Percentiles rank a stretch among this genome's conserved stretches.
Conservation (phyloP, 92 coral and sea anemone species). For the Umimayanthus chanpuru region DNA sequence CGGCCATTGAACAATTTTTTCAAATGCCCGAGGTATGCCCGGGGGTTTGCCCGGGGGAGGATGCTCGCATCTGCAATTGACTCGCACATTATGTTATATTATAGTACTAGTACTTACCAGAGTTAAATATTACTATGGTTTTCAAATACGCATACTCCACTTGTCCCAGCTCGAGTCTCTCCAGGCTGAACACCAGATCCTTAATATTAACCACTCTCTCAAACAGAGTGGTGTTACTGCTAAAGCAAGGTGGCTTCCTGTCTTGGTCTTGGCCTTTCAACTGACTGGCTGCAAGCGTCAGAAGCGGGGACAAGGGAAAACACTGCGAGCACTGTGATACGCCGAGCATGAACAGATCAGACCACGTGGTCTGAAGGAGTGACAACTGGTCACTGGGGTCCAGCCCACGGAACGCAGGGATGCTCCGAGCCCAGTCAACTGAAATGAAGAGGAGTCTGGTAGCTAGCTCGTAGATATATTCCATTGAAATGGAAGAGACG, state of each 20-base stretch:
- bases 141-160: constrained; percentile 92
- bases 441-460: constrained; percentile 95
- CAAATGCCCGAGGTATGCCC: too few species aligned
- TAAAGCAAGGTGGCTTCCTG: constrained; percentile 18
- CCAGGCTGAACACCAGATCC: constrained; percentile 90
- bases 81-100: too few species aligned
- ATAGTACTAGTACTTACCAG: constrained; percentile 66
- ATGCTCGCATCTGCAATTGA: too few species aligned
- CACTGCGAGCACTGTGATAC: constrained; percentile 87
- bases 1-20: too few species aligned
- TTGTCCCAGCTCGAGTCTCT: constrained; percentile 72
- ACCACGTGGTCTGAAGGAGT: constrained; percentile 84
- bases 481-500: constrained; percentile 83
- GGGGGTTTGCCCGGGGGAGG: too few species aligned
- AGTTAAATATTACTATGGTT: constrained; percentile 87
- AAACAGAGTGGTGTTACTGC: constrained; percentile 45
- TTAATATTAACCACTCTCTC: constrained; percentile 79
- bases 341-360: constrained; percentile 88
- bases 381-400: constrained; percentile 77
- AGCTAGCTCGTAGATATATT: constrained; percentile 95
- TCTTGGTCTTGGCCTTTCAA: constrained; percentile 46
- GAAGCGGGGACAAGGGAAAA: constrained; percentile 89
- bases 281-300: constrained; percentile 73
- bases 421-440: constrained; percentile 90
- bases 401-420: constrained; percentile 77